Percentiles rank a stretch among this genome's conserved stretches.
Evolutionary conservation across 2,113 vertebrate genomes (phyloP).

Genomic region (Onychostoma macrolepis): DNA sequence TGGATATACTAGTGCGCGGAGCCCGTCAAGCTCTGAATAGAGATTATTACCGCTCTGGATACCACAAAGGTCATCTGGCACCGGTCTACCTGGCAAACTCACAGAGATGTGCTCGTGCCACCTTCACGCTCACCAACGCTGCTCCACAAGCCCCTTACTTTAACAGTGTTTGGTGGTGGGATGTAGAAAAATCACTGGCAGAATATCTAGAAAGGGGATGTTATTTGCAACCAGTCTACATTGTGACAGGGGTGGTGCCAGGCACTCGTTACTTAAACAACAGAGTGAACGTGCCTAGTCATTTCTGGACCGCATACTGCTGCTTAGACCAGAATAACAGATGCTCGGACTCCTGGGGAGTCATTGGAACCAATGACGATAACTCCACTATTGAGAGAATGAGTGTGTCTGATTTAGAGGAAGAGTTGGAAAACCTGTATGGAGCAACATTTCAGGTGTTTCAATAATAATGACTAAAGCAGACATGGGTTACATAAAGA

Average conservation of each 20-base stretch:
- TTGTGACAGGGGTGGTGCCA: constrained; percentile 34
- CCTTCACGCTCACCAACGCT: no score
- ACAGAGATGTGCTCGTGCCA: not conserved
- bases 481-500: no score
- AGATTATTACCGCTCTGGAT: not conserved
- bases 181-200: no score
- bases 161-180: no score
- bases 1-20: not conserved
- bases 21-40: not conserved
- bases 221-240: not conserved
- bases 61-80: constrained; percentile 9
- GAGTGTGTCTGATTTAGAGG: not conserved
- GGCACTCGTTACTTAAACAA: rapidly evolving
- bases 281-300: not conserved
- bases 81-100: not conserved
- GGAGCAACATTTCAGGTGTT: not conserved
- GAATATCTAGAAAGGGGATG: no score
- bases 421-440: not conserved
- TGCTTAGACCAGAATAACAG: not conserved
- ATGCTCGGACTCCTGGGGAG: rapidly evolving
- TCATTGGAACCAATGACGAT: rapidly evolving
- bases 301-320: constrained; percentile 30
- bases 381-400: rapidly evolving
- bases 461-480: not conserved
- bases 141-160: no score